Conservation (phyloP, 2,888 invertebrate genomes). For the Ormia ochracea region DNA sequence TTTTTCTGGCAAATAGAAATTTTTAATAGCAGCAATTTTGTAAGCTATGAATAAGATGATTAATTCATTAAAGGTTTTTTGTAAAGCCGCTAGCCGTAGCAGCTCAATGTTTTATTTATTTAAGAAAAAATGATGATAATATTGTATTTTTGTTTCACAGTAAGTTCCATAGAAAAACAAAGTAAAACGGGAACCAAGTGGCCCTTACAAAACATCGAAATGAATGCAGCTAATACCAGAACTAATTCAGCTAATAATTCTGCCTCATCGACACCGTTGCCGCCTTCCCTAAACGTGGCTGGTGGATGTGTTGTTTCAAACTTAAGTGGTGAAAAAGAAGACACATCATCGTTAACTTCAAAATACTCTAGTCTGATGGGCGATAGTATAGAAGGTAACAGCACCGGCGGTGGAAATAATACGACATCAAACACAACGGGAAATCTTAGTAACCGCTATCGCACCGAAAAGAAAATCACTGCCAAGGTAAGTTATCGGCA, state of each 20-base stretch:
- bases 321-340: conserved; percentile 68
- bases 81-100: too few relatives aligned
- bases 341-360: conserved; percentile 72
- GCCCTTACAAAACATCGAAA: conserved; percentile 66
- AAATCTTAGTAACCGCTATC: conserved; percentile 74
- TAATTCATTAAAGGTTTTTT: too few relatives aligned
- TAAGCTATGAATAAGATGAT: too few relatives aligned
- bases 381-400: conserved; percentile 70
- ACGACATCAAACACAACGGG: conserved; percentile 67
- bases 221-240: conserved; percentile 65
- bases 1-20: too few relatives aligned
- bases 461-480: conserved; percentile 77
- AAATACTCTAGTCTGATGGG: conserved; percentile 72
- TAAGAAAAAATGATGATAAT: too few relatives aligned
- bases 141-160: conserved; percentile 64
- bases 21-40: too few relatives aligned
- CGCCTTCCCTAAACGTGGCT: conserved; percentile 65
- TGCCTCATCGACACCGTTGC: conserved; percentile 73
- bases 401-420: conserved; percentile 65
- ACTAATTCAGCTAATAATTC: conserved; percentile 72
- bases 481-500: conserved; percentile 74
- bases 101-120: too few relatives aligned
- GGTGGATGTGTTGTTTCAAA: conserved; percentile 40
- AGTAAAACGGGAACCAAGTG: conserved; percentile 74
- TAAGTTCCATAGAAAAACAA: conserved; percentile 77